These are phyloP conservation scores for Mormyrus hasselquistii DNA, from an alignment of 2,797 vertebrate genomes.

Conservation along the genomic window DNA sequence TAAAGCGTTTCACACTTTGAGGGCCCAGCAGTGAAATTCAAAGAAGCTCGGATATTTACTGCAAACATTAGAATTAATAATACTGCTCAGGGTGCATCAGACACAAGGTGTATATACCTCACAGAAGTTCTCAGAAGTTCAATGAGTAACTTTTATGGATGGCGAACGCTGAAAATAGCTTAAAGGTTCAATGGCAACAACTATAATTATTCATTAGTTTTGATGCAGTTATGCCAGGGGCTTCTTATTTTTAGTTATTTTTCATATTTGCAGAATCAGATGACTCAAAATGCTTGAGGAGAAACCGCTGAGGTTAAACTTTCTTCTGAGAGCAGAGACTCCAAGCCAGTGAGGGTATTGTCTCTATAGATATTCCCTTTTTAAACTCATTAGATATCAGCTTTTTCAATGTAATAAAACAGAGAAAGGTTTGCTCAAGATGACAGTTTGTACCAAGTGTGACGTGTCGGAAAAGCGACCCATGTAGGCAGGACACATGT, in stretches of 20 bases:
- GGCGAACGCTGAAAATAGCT: not conserved
- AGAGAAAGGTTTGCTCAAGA: not conserved
- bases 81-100: not conserved
- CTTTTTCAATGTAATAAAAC: slow-evolving; percentile 30
- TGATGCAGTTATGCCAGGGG: not conserved
- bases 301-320: slow-evolving; percentile 27
- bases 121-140: not conserved
- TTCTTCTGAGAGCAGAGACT: slow-evolving; percentile 39
- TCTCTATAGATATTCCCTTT: slow-evolving; percentile 19
- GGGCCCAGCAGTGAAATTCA: not conserved
- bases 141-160: not conserved
- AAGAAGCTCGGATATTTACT: not conserved
- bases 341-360: slow-evolving; percentile 39
- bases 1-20: not conserved
- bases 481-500: not conserved
- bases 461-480: not conserved
- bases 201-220: not conserved
- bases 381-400: slow-evolving; percentile 20
- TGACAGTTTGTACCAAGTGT: not conserved
- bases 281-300: slow-evolving; percentile 22
- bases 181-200: not conserved
- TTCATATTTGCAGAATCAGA: slow-evolving; percentile 16
- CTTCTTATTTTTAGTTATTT: slow-evolving; percentile 21
- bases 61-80: not conserved
- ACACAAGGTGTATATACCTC: not conserved